These are phyloP conservation scores for Arge pagana DNA, from an alignment of 2,888 invertebrate species.

Conservation along the genomic window DNA sequence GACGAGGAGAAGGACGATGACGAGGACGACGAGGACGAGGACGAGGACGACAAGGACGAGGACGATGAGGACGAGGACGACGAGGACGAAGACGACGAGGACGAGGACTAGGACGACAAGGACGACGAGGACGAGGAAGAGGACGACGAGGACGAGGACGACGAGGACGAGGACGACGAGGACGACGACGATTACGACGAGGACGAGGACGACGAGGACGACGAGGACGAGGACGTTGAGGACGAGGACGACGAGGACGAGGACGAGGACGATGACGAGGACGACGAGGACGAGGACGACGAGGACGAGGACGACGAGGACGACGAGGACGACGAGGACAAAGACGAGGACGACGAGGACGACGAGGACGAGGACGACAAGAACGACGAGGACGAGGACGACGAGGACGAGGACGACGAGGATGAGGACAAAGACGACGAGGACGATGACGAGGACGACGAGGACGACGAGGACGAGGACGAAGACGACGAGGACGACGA, in stretches of 20 bases:
- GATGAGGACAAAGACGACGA: no score
- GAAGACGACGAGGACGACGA: no score
- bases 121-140: neutral
- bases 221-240: no score
- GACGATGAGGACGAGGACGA: no score
- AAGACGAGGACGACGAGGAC: neutral
- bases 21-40: neutral
- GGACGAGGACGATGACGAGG: conserved; percentile 4
- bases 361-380: neutral
- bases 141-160: neutral
- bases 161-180: neutral
- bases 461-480: neutral
- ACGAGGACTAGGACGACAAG: no score
- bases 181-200: no score
- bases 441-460: neutral
- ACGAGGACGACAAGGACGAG: no score
- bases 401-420: no score
- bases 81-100: no score
- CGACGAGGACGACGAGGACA: neutral
- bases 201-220: no score
- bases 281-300: neutral
- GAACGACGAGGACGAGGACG: no score
- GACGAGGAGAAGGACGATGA: conserved; percentile 1
- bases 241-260: neutral
- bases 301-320: neutral